Conservation (phyloP, 2,113 vertebrate genomes). For the Gnathonemus longibarbis region DNA sequence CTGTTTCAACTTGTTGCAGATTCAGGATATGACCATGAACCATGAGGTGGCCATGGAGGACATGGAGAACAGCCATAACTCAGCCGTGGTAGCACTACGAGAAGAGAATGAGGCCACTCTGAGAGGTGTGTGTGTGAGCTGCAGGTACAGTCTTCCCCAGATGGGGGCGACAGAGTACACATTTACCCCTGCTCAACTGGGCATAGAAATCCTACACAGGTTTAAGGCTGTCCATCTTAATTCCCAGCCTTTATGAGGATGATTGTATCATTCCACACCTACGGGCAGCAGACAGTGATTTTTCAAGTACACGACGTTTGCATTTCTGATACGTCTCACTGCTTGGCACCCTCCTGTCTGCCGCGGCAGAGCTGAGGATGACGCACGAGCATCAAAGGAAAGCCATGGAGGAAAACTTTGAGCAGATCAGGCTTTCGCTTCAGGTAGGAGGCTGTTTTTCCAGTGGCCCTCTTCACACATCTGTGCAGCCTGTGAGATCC, state of each 20-base stretch:
- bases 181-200: not conserved
- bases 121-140: constrained; percentile 63
- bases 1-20: constrained; percentile 52
- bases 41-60: constrained; percentile 73
- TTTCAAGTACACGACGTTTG: not conserved
- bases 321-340: constrained; percentile 1
- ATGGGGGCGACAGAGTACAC: not conserved
- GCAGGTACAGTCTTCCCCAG: not conserved
- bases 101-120: constrained; percentile 80
- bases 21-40: constrained; percentile 74
- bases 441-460: constrained; percentile 62
- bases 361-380: constrained; percentile 72
- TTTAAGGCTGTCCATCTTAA: not conserved
- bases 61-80: constrained; percentile 73
- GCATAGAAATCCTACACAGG: not conserved
- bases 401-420: constrained; percentile 80
- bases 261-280: not conserved
- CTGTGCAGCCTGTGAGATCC: not conserved
- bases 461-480: not conserved
- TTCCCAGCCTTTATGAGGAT: not conserved
- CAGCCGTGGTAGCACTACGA: constrained; percentile 71
- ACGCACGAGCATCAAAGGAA: constrained; percentile 82
- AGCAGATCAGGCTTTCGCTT: constrained; percentile 78
- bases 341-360: not conserved
- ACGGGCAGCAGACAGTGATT: not conserved